Base-by-base conservation (phyloP, 2,797 vertebrate genomes). In the Muscicapa comitata region DNA sequence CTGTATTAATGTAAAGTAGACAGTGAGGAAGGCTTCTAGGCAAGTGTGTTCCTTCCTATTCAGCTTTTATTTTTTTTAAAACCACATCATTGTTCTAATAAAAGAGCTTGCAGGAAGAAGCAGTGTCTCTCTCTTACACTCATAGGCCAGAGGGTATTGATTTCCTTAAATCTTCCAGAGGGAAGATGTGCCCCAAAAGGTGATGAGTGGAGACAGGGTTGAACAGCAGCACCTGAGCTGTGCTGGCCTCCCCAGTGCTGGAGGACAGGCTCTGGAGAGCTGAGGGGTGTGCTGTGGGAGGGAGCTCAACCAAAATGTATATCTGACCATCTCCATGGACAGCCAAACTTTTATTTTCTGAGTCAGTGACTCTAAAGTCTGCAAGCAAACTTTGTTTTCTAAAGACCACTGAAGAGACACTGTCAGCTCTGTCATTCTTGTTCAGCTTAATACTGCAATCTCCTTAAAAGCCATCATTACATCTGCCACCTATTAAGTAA, bases 401-500 rank as follows among this genome's bases (percentile, higher is more conserved):
- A 24, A 66, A 37, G 42, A 33, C 7, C 9, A 13, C 11, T 54
- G 40, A 28, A 63, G 54, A 80, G 51, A 61, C 20, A 1, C 57
- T 66, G 43, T 76, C 62, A 92, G 25, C 13, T 85, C 54, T 86
- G 70, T 73, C 85, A 55, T 18, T 92, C 58, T 57, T 59, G 29
- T 62, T 51, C 75, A 25, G 40, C 48, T 76, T 71, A 84, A 86
- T 75, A 26, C n/a, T 74, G 33, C 82, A 86, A 37, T 94, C 76
- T 90, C 55, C 59, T 90, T 78, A 84, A 86, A 93, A 95, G 48
- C 82, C 90, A 85, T 84, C 82, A 31, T 53, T 79, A 62, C 1
- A 1, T 70, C 88, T 92, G 82, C 79, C 0, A 9, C 74, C n/a
- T 81, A 54, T 58, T 91, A 87, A 95, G 62, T 29, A 33, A 28